Percentiles rank a stretch among this genome's conserved stretches.
These are phyloP conservation scores for Marronus borbonicus DNA, from an alignment of 2,888 invertebrate genomes.

Conservation along the genomic window DNA sequence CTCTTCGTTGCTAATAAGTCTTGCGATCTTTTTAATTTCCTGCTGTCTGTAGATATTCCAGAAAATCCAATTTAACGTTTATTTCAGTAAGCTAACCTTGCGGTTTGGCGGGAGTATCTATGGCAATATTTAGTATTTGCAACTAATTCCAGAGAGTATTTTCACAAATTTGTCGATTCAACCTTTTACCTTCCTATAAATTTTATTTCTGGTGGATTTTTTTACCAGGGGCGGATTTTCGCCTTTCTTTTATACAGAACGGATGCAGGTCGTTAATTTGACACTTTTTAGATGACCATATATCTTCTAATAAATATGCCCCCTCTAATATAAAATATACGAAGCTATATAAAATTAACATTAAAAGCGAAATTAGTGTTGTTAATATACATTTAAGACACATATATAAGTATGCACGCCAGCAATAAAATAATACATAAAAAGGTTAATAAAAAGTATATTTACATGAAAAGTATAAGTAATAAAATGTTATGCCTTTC, in stretches of 20 bases:
- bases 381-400: constrained; percentile 43
- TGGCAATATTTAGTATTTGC: neutral
- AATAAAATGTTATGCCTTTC: constrained; percentile 41
- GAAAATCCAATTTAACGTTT: too few relatives aligned
- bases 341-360: constrained; percentile 40
- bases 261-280: constrained; percentile 37
- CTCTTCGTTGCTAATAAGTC: too few relatives aligned
- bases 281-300: constrained; percentile 45
- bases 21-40: too few relatives aligned
- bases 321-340: constrained; percentile 13
- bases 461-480: constrained; percentile 42
- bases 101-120: too few relatives aligned
- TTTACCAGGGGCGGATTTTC: constrained; percentile 17
- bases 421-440: constrained; percentile 44
- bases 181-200: neutral
- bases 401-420: constrained; percentile 21
- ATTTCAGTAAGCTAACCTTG: too few relatives aligned
- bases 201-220: neutral
- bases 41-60: too few relatives aligned
- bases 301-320: constrained; percentile 36
- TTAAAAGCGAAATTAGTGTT: constrained; percentile 45
- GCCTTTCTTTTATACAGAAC: neutral
- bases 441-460: constrained; percentile 42
- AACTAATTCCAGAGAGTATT: neutral
- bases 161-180: neutral